Percentiles rank a stretch among this genome's conserved stretches.
phyloP scores from a whole-genome alignment of 2,888 invertebrate species.

The Hirtodrosophila alboralis region DNA sequence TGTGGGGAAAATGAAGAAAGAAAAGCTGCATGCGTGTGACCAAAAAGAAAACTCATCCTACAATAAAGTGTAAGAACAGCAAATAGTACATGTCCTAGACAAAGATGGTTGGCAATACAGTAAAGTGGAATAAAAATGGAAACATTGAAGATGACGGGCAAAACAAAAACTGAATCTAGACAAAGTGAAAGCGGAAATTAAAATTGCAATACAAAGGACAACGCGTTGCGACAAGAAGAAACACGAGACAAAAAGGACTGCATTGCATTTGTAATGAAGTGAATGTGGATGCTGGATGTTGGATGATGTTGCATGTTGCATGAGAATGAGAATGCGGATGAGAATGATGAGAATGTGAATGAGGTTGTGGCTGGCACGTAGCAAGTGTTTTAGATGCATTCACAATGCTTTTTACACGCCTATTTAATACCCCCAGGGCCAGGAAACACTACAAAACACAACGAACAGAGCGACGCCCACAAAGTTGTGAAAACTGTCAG shows the following conservation, averaged over 20 bases:
- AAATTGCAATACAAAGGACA: slow-evolving; percentile 73
- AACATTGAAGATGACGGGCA: slow-evolving; percentile 23
- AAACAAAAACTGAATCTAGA: slow-evolving; percentile 68
- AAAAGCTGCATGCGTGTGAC: slow-evolving; percentile 38
- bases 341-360: slow-evolving; percentile 1
- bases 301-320: background rate
- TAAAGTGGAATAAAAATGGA: background rate
- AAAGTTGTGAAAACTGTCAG: slow-evolving; percentile 5
- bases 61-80: slow-evolving; percentile 68
- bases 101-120: background rate
- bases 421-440: slow-evolving; percentile 32
- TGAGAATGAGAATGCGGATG: slow-evolving; percentile 1
- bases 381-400: slow-evolving; percentile 39
- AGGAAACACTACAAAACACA: slow-evolving; percentile 36
- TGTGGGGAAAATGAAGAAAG: background rate
- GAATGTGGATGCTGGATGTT: slow-evolving; percentile 29
- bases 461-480: slow-evolving; percentile 26
- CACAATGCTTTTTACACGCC: slow-evolving; percentile 48
- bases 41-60: slow-evolving; percentile 33
- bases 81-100: slow-evolving; percentile 37
- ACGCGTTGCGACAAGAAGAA: slow-evolving; percentile 36
- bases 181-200: slow-evolving; percentile 80
- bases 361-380: slow-evolving; percentile 27
- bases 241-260: slow-evolving; percentile 40
- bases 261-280: slow-evolving; percentile 68